These are phyloP conservation scores for Zelostemma sp. DNA, from an alignment of 1,140 invertebrate genomes.

Conservation along the genomic window DNA sequence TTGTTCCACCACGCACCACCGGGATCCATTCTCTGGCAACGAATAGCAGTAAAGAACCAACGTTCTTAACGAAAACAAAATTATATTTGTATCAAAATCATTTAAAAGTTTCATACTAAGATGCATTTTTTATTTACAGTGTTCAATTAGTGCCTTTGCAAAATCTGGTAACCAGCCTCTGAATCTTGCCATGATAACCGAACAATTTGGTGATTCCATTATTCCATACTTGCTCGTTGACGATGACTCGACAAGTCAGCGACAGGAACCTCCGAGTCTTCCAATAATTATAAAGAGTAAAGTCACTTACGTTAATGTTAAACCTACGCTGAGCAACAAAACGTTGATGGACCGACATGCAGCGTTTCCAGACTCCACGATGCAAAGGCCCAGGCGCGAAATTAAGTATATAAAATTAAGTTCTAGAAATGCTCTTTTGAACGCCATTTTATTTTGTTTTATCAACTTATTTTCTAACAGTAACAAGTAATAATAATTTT, in stretches of 20 bases:
- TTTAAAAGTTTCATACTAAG: too few relatives aligned
- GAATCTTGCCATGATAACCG: conserved; percentile 52
- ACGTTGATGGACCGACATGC: conserved; percentile 56
- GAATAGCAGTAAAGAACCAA: conserved; percentile 57
- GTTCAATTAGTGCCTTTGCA: conserved; percentile 59
- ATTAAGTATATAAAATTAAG: conserved; percentile 56
- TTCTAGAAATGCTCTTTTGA: too few relatives aligned
- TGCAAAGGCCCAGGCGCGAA: conserved; percentile 61
- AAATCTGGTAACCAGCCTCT: conserved; percentile 57
- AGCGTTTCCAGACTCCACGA: conserved; percentile 63
- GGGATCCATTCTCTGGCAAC: conserved; percentile 63
- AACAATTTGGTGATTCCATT: conserved; percentile 66
- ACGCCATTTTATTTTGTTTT: too few relatives aligned
- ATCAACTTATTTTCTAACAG: too few relatives aligned
- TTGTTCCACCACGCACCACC: conserved; percentile 52
- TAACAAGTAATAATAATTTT: too few relatives aligned
- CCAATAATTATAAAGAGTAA: conserved; percentile 66
- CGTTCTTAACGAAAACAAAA: conserved; percentile 2
- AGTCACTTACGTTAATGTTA: conserved; percentile 62
- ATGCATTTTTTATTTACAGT: conserved; percentile 51
- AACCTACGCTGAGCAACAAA: conserved; percentile 43
- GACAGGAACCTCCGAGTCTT: conserved; percentile 47
- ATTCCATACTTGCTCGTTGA: conserved; percentile 57
- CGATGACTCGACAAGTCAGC: conserved; percentile 23
- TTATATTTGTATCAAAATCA: too few relatives aligned